Percentiles rank a stretch among this genome's conserved stretches.
Evolutionary conservation across 2,113 vertebrate genomes (phyloP).

Genomic region (Anser brachyrhynchus): DNA sequence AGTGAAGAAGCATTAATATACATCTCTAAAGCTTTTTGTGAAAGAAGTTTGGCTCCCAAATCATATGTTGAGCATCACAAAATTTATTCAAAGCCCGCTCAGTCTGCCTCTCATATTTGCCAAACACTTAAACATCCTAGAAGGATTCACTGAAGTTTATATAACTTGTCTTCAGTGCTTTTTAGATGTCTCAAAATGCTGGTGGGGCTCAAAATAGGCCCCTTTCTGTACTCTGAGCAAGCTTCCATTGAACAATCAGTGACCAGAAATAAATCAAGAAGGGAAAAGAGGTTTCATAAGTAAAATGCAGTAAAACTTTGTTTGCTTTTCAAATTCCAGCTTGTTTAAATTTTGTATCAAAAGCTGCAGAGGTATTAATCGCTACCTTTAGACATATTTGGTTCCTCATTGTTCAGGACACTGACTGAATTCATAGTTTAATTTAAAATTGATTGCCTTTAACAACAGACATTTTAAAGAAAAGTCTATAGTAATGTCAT

Average conservation of each 20-base stretch:
- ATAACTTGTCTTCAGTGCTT: neutral
- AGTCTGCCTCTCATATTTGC: neutral
- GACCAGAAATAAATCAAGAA: neutral
- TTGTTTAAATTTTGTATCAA: neutral
- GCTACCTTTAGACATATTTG: neutral
- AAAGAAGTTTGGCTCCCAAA: neutral
- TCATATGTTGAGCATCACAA: neutral
- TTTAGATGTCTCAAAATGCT: neutral
- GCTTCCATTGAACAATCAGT: fast-evolving
- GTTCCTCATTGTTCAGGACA: neutral
- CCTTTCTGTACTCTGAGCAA: neutral
- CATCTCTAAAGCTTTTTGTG: neutral
- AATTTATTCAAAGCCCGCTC: neutral
- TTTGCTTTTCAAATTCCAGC: neutral
- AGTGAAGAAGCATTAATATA: neutral
- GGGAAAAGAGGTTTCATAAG: neutral
- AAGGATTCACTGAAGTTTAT: neutral
- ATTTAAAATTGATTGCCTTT: constrained; percentile 57
- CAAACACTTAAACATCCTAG: neutral
- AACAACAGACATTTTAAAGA: constrained; percentile 8
- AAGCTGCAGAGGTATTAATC: neutral
- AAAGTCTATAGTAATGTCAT: constrained; percentile 47
- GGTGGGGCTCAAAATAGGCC: neutral
- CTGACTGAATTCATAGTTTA: neutral
- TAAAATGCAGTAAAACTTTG: neutral